Conservation (phyloP, 2,113 vertebrate species). For the Mirounga angustirostris region DNA sequence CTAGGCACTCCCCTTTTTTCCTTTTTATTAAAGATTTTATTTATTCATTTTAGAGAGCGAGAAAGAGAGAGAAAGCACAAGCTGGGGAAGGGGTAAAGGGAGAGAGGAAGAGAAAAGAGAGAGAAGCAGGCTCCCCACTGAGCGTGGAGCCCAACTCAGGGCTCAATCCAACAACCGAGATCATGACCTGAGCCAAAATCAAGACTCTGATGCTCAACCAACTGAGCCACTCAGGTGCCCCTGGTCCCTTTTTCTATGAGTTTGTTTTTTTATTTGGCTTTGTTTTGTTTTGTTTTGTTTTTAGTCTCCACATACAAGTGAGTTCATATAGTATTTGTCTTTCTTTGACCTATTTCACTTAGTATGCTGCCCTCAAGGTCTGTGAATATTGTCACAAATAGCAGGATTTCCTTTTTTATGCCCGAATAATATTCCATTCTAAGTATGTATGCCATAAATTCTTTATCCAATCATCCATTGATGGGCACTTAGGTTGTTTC, state of each 20-base stretch:
- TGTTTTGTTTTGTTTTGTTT: not conserved
- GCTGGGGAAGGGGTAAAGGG: not conserved
- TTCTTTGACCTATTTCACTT: not conserved
- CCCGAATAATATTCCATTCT: not conserved
- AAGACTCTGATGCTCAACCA: not conserved
- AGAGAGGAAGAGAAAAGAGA: not conserved
- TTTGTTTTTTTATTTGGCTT: not conserved
- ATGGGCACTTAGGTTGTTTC: not conserved
- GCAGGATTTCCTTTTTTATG: not conserved
- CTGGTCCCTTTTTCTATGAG: not conserved
- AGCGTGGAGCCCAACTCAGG: not conserved
- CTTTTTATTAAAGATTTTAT: not conserved
- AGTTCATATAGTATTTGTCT: not conserved
- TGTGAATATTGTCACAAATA: not conserved
- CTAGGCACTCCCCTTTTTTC: no score
- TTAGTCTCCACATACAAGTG: not conserved
- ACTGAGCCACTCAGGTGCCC: not conserved
- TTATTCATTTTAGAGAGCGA: not conserved
- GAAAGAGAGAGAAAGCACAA: not conserved
- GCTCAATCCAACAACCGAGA: not conserved
- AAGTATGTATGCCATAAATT: not conserved
- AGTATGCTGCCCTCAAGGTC: not conserved
- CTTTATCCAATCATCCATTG: not conserved
- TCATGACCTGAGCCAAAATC: not conserved
- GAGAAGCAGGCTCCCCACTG: not conserved